Evolutionary conservation across 2,113 vertebrate species (phyloP).

Genomic region (Alligator sinensis): DNA sequence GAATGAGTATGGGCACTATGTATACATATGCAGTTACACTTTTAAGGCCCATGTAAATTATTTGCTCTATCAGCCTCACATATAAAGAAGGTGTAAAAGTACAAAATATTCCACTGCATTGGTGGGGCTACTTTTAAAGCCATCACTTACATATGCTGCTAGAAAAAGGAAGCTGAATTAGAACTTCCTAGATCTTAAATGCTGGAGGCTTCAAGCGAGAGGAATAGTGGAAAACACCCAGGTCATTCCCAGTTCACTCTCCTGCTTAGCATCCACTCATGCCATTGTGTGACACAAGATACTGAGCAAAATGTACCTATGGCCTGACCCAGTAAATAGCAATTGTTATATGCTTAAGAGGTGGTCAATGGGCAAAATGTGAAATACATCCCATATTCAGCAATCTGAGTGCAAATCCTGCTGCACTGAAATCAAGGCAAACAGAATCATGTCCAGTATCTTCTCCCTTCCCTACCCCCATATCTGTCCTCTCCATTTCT

Average conservation of each 20-base stretch:
- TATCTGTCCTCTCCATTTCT: neutral
- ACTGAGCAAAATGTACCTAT: too few relatives aligned
- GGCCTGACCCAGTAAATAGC: too few relatives aligned
- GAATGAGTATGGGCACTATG: neutral
- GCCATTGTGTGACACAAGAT: too few relatives aligned
- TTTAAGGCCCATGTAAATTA: neutral
- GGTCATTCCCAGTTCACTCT: too few relatives aligned
- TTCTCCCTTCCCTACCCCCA: too few relatives aligned
- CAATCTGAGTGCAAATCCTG: neutral
- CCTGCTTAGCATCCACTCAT: too few relatives aligned
- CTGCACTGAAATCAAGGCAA: neutral
- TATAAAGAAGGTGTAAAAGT: neutral
- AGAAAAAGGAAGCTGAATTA: neutral
- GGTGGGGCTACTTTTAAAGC: neutral
- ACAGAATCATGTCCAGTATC: neutral
- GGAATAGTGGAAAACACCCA: too few relatives aligned
- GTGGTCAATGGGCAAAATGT: neutral
- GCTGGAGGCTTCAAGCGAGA: too few relatives aligned
- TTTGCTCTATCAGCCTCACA: neutral
- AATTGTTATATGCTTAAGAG: neutral
- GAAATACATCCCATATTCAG: rapidly evolving
- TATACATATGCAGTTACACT: neutral
- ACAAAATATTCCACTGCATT: neutral
- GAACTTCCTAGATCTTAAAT: too few relatives aligned
- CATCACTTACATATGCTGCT: neutral